Conservation (phyloP, 2,888 invertebrate genomes). For the Ophion obscuratus region DNA sequence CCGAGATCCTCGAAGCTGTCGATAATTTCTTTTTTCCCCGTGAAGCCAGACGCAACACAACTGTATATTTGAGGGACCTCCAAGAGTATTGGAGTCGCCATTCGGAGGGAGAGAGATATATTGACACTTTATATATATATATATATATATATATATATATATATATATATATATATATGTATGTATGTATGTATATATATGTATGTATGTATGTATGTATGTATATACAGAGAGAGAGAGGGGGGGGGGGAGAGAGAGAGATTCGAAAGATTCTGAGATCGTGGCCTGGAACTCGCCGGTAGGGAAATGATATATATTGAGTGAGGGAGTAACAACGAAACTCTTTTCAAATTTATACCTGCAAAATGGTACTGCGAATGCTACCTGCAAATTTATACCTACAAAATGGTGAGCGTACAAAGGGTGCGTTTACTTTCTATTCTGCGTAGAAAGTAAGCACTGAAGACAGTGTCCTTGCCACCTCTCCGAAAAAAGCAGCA, state of each 20-base stretch:
- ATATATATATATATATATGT: conserved; percentile 8
- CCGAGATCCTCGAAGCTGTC: conserved; percentile 41
- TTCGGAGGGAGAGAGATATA: conserved; percentile 47
- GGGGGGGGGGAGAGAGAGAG: no score
- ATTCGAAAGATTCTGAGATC: conserved; percentile 27
- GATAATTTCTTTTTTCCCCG: conserved; percentile 44
- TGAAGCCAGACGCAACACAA: conserved; percentile 31
- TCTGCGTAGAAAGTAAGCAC: neutral
- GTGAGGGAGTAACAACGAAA: conserved; percentile 3
- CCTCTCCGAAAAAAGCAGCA: neutral
- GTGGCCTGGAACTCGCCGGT: conserved; percentile 3
- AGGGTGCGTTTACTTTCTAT: conserved; percentile 2
- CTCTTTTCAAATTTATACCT: conserved; percentile 43
- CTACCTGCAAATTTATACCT: conserved; percentile 40
- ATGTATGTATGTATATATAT: no score
- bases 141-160: conserved; percentile 37
- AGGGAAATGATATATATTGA: conserved; percentile 42
- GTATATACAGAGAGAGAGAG: no score
- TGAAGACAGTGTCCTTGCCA: neutral
- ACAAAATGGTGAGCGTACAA: no score
- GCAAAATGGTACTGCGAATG: no score
- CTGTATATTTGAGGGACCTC: conserved; percentile 15
- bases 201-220: no score
- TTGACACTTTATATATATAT: conserved; percentile 43
- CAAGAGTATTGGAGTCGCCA: conserved; percentile 30